These are phyloP conservation scores for Zeus faber DNA, from an alignment of 2,113 vertebrate genomes.

Conservation along the genomic window DNA sequence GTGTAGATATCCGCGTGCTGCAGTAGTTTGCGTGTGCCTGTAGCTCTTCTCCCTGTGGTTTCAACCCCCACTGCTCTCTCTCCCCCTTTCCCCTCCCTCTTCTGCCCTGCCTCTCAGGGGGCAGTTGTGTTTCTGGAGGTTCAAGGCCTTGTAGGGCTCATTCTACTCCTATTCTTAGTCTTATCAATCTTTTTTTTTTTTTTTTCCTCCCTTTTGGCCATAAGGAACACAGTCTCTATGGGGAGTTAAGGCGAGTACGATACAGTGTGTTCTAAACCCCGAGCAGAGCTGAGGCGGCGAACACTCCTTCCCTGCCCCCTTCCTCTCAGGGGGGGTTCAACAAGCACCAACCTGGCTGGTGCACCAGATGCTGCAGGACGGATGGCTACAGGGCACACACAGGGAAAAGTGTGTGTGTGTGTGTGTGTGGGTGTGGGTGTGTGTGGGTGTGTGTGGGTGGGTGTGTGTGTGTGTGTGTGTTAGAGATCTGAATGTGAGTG, in stretches of 20 bases:
- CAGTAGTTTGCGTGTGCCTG: background rate
- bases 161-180: background rate
- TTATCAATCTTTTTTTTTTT: conserved; percentile 10
- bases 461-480: conserved; percentile 10
- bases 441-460: conserved; percentile 4
- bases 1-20: background rate
- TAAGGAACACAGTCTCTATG: no score
- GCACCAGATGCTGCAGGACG: conserved; percentile 46
- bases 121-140: no score
- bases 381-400: conserved; percentile 40
- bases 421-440: background rate
- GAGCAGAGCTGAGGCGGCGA: no score
- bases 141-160: no score
- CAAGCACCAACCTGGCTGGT: conserved; percentile 28
- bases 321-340: conserved; percentile 23
- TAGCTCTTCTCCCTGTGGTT: conserved; percentile 11
- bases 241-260: no score
- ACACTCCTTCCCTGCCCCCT: conserved; percentile 4
- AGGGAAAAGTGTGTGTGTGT: conserved; percentile 15
- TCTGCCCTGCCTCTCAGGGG: no score
- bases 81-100: conserved; percentile 5
- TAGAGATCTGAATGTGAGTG: conserved; percentile 35
- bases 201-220: no score
- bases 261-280: no score
- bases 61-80: background rate